Evolutionary conservation across 30 jellyfish, hydroid and myxozoan species (phyloP), one percentile per base, ranked within the genome.

Genomic region (Pelagia noctiluca): DNA sequence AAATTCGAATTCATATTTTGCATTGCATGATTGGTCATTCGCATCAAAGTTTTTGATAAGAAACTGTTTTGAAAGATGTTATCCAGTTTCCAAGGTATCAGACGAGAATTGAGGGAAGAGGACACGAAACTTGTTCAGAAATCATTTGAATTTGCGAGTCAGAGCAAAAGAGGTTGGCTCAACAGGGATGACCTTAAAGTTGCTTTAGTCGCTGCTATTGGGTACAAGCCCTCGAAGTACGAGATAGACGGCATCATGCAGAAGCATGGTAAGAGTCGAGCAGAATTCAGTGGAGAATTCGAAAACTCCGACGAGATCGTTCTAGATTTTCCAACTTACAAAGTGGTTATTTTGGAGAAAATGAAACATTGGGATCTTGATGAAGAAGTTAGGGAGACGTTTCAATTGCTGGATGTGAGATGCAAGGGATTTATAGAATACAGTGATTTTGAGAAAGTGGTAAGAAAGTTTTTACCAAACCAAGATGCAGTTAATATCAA

Each of bases 381-480:
- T 63, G 96, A 85, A 42, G 91, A 78, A 22, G 81, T 91, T 0
- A 60, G 94, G 28, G 98, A 91, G 71, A 71, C 90, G 11, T 91
- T 91, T 60, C 83, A 85, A 16, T 8, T 62, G 52, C 22, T 91
- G 28, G 98, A 91, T 79, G 80, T 90, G 50, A 84, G 88, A 30
- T 74, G 88, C 37, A 84, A 91, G 68, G 98, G 98, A 10, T 91
- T 53, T 71, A 61, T 91, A 35, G 94, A 83, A 13, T 73, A 73
- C 3, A 48, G 72, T 18, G 98, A 91, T 62, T 91, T 91, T 76
- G 22, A 80, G 78, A 72, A 64, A 53, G 72, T 75, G 21, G 87
- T 80, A 33, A 46, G 28, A 4, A 46, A 29, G 31, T 49, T 73
- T 46, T 26, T 84, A 32, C 94, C 94, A 35, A 28, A 61, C 60